Percentiles rank a stretch among this genome's conserved stretches.
phyloP scores from a whole-genome alignment of 2,888 invertebrate species.

The Sinohyriopsis cumingii region DNA sequence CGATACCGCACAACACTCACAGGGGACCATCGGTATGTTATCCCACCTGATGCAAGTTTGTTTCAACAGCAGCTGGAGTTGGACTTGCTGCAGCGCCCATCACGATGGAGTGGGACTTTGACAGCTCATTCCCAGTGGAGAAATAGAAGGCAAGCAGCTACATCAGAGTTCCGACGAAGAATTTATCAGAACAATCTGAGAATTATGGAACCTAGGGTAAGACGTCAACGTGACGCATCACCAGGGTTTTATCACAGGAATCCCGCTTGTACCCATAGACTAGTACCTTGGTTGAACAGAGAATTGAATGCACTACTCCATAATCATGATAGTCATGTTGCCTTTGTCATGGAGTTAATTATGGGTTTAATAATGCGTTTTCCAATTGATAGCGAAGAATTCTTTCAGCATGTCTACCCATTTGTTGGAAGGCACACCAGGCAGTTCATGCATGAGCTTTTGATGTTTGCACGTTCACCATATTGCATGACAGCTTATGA shows the following conservation, averaged over 20 bases:
- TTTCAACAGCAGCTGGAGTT: conserved; percentile 31
- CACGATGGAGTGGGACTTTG: conserved; percentile 24
- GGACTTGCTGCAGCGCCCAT: conserved; percentile 41
- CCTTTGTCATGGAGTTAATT: conserved; percentile 80
- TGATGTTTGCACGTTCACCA: conserved; percentile 88
- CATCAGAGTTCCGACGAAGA: conserved; percentile 76
- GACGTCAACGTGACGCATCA: conserved; percentile 51
- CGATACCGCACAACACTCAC: conserved; percentile 70
- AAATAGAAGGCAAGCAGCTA: conserved; percentile 32
- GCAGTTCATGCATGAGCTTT: conserved; percentile 92
- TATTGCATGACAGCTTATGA: conserved; percentile 85
- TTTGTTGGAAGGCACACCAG: conserved; percentile 83
- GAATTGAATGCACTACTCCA: conserved; percentile 84
- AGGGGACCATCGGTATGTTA: conserved; percentile 48
- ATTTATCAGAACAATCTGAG: conserved; percentile 85
- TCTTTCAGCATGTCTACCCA: conserved; percentile 80
- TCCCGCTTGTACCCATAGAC: conserved; percentile 85
- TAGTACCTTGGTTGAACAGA: conserved; percentile 90
- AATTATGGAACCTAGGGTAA: conserved; percentile 74
- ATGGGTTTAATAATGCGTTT: conserved; percentile 77
- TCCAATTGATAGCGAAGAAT: conserved; percentile 75
- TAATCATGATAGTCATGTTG: conserved; percentile 58
- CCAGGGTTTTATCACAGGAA: conserved; percentile 73
- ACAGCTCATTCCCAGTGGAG: conserved; percentile 24
- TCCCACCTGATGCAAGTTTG: conserved; percentile 7